Percentiles rank a stretch among this genome's conserved stretches.
Evolutionary conservation across 1,140 invertebrate genomes (phyloP).

Genomic region (Homalodisca vitripennis): DNA sequence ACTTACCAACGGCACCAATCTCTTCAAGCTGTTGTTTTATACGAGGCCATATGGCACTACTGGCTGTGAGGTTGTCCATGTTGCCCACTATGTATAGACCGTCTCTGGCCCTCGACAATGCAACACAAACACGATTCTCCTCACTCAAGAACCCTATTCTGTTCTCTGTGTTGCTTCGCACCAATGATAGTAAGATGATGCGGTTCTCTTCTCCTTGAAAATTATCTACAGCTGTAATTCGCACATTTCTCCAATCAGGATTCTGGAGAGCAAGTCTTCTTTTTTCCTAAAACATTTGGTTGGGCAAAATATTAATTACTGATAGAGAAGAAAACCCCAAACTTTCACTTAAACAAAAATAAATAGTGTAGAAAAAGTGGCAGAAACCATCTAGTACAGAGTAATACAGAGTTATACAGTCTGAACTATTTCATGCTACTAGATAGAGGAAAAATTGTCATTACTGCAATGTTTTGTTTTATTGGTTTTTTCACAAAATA

Average conservation of each 20-base stretch:
- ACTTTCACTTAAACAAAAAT: no score
- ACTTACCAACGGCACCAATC: slow-evolving; percentile 1
- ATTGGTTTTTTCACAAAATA: no score
- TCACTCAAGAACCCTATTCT: slow-evolving; percentile 71
- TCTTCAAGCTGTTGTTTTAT: slow-evolving; percentile 27
- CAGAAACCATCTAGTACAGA: no score
- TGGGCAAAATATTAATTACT: no score
- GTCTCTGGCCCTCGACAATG: slow-evolving; percentile 75
- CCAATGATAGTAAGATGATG: slow-evolving; percentile 80
- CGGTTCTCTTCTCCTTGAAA: slow-evolving; percentile 86
- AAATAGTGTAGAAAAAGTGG: no score
- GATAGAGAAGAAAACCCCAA: no score
- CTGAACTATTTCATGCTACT: no score
- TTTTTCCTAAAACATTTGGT: slow-evolving; percentile 20
- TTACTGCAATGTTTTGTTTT: no score
- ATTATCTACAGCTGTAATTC: slow-evolving; percentile 73
- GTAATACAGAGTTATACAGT: no score
- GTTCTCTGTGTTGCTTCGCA: slow-evolving; percentile 67
- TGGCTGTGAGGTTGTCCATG: slow-evolving; percentile 47
- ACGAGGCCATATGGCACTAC: slow-evolving; percentile 31
- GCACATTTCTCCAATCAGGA: slow-evolving; percentile 45
- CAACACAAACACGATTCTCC: slow-evolving; percentile 80
- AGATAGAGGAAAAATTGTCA: no score
- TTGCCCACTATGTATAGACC: slow-evolving; percentile 68
- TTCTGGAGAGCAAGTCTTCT: slow-evolving; percentile 38